Percentiles rank a stretch among this genome's conserved stretches.
These are phyloP conservation scores for Daboia siamensis DNA, from an alignment of 2,113 vertebrate genomes.

Conservation along the genomic window DNA sequence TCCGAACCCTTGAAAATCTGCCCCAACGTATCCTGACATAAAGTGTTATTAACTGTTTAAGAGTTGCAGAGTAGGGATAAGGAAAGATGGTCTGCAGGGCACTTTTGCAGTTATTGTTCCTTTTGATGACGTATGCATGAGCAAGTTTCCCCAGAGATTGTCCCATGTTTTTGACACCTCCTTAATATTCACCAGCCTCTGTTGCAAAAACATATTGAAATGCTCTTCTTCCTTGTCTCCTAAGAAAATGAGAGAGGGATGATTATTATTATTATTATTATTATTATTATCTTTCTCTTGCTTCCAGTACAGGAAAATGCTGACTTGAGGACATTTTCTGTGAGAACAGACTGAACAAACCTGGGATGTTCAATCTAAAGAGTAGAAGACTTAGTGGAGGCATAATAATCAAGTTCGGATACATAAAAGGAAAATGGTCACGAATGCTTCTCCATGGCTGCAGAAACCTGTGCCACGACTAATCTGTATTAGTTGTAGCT, in stretches of 20 bases:
- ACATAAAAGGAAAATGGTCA: not conserved
- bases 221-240: not conserved
- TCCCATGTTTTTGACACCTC: not conserved
- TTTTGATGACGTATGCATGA: not conserved
- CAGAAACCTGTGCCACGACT: not conserved
- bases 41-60: not conserved
- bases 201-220: not conserved
- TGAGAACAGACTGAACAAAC: not conserved
- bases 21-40: not conserved
- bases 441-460: not conserved
- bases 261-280: not conserved
- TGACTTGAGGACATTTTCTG: not conserved
- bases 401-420: not conserved
- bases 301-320: not conserved
- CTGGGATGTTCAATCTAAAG: not conserved
- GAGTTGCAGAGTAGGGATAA: not conserved
- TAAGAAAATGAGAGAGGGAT: not conserved
- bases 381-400: not conserved
- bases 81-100: not conserved
- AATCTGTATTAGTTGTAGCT: not conserved
- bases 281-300: not conserved
- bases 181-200: not conserved
- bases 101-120: not conserved
- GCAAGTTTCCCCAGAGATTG: not conserved
- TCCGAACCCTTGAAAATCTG: not conserved